Evolutionary conservation across 2,113 vertebrate genomes (phyloP).

Genomic region (Enhydra lutris): DNA sequence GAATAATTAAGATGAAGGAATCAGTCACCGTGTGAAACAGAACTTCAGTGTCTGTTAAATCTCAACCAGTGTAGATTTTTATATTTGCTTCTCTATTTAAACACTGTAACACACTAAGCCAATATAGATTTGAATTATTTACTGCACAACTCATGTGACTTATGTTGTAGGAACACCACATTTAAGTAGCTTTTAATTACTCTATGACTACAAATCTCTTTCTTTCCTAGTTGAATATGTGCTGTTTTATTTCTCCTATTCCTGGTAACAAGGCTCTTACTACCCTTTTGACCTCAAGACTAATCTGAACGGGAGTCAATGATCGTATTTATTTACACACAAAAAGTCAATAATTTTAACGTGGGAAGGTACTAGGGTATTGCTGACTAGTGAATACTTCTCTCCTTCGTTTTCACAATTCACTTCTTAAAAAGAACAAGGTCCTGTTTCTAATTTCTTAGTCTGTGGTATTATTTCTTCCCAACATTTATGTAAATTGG

Average conservation of each 20-base stretch:
- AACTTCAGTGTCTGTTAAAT: not conserved
- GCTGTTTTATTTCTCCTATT: not conserved
- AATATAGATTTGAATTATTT: not conserved
- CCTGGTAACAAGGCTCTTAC: not conserved
- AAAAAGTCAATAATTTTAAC: not conserved
- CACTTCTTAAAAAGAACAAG: not conserved
- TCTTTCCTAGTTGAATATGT: not conserved
- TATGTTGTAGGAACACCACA: not conserved
- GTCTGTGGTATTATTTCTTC: not conserved
- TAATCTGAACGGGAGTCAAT: not conserved
- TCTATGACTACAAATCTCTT: not conserved
- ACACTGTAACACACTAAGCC: not conserved
- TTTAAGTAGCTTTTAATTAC: not conserved
- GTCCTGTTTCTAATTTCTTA: not conserved
- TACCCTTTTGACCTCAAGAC: not conserved
- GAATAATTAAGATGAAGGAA: not conserved
- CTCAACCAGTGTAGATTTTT: not conserved
- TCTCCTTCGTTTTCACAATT: not conserved
- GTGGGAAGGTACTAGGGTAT: not conserved
- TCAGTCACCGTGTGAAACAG: not conserved
- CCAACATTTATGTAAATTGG: not conserved
- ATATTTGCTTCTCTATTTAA: not conserved
- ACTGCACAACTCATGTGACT: not conserved
- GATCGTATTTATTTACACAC: not conserved
- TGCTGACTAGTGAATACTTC: not conserved